Evolutionary conservation across 2,113 vertebrate genomes (phyloP), one percentile per base, ranked within the genome.

Genomic region (Crotophaga sulcirostris): DNA sequence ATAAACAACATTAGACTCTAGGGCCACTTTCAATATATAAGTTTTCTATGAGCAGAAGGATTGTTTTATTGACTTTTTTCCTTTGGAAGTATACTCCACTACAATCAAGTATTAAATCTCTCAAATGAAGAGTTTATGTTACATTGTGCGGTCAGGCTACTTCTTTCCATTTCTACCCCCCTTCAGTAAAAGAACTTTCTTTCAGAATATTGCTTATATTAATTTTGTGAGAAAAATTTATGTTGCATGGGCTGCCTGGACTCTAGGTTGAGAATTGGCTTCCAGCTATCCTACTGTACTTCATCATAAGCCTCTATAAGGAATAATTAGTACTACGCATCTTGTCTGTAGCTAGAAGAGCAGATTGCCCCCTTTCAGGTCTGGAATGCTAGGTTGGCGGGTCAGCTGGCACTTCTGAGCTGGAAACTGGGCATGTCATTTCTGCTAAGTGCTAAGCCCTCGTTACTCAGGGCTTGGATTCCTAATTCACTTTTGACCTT

Each of bases 331-430:
- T 83, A 73, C 70, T 60, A 68, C 90, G 44, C 92, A 91, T 96
- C 95, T 97, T 86, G 86, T 94, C 84, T 92, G 93, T 38, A 95
- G 91, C 31, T 83, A 87, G 94, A 76, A 93, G 91, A 95, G 75
- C 91, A 96, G 79, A 95, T 96, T 97, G 96, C 85, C 84, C 96
- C 80, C 83, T 93, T 97, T 95, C 89, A 55, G 95, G 84, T 95
- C 87, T 94, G 90, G 90, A 92, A 94, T 87, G 89, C 66, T 85
- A n/a, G 94, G 89, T 82, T 96, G 90, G 89, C 90, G 95, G 93
- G 96, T 97, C 96, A 97, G 94, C 94, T 96, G 97, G 93, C 94
- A 88, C 90, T 92, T 72, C 75, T 87, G 88, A 73, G 78, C 96
- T 95, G 70, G 87, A 95, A 96, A 96, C 92, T 92, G 90, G 92